Evolutionary conservation across 2,888 invertebrate species (phyloP), one percentile per base, ranked within the genome.

Genomic region (Orchesellides sinensis): DNA sequence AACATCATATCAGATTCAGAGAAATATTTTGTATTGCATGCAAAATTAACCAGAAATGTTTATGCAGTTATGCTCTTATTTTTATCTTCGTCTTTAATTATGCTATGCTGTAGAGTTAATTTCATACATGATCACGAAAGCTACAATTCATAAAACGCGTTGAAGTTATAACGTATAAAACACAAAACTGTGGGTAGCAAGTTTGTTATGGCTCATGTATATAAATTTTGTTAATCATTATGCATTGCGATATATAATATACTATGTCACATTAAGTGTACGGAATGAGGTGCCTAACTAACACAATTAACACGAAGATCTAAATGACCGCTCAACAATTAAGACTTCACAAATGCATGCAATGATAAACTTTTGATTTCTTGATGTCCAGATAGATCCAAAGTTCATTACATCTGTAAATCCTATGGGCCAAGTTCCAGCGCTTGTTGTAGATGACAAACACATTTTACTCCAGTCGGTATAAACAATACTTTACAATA

Each of bases 391-490:
- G 72, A 74, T 83, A n/a, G 19, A 49, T 3, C 12, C 69, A 10
- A 96, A 96, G 89, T 98, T 94, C 89, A 92, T 94, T 88, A 95
- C 95, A 89, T 92, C n/a, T n/a, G n/a, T 97, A 35, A 98, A 99
- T 91, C 98, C 98, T 0, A 96, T 97, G 95, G 95, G 95, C 89
- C 97, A 98, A 90, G 97, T 99, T 23, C 99, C 99, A 54, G 95
- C 96, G 0, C 92, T 98, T 82, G 93, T 95, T 89, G 95, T 97
- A 89, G 92, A 93, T 89, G 93, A 92, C 78, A 91, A 91, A 68
- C 91, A 91, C 3, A 78, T 69, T 40, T 89, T 94, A 77, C 92
- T 92, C 78, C 93, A 94, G 89, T 93, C 93, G 91, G 95, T 96
- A 91, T 52, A 21, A 5, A 10, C 59, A 35, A 19, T 17, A 27